phyloP scores from a whole-genome alignment of 2,797 vertebrate species.

The Sebastes minor region DNA sequence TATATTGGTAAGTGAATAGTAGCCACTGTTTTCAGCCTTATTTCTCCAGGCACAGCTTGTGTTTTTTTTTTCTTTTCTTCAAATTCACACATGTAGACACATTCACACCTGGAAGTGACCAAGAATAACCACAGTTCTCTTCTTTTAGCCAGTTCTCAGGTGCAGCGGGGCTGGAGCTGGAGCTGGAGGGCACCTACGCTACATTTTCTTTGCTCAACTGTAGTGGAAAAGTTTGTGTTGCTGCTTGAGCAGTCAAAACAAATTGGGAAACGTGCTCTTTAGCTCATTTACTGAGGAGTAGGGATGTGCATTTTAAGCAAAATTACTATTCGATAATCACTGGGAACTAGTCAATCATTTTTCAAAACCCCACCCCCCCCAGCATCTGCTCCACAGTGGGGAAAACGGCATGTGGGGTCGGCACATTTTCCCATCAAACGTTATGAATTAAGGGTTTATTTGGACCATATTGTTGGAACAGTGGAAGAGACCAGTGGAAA shows the following conservation, averaged over 20 bases:
- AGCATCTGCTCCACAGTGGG: too few relatives aligned
- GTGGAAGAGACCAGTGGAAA: too few relatives aligned
- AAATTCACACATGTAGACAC: constrained; percentile 1
- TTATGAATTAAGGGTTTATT: too few relatives aligned
- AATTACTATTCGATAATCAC: too few relatives aligned
- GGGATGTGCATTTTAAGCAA: too few relatives aligned
- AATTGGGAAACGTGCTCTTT: not conserved
- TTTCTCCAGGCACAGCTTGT: constrained; percentile 12
- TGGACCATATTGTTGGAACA: too few relatives aligned
- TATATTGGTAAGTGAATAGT: not conserved
- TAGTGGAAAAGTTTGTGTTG: not conserved
- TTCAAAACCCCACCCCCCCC: too few relatives aligned
- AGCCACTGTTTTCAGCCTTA: not conserved
- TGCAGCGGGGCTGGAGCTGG: not conserved
- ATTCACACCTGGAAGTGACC: constrained; percentile 5
- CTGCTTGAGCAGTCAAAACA: not conserved
- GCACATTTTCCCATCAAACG: too few relatives aligned
- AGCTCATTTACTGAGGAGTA: not conserved
- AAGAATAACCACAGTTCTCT: constrained; percentile 5
- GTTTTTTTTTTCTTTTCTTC: not conserved
- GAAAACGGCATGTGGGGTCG: too few relatives aligned
- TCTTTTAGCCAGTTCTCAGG: not conserved
- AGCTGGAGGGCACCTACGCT: not conserved
- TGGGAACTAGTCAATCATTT: too few relatives aligned
- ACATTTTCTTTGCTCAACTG: not conserved